A percentile compares a stretch with the other conserved stretches of the same genome.
These are phyloP conservation scores for Leiothrix lutea DNA, from an alignment of 2,113 vertebrate species.

Conservation along the genomic window DNA sequence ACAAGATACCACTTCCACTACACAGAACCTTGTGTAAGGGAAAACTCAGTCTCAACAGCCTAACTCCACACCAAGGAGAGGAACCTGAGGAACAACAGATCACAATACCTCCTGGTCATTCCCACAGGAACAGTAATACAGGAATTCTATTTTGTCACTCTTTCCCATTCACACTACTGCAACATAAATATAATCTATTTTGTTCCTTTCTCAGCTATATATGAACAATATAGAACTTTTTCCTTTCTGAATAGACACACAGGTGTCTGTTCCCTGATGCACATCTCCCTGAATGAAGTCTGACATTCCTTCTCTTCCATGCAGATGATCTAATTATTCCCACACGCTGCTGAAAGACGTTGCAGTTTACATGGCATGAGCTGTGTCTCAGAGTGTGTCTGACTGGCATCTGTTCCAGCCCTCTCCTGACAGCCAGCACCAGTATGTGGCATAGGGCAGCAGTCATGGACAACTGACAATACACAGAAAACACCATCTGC, in stretches of 20 bases:
- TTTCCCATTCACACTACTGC: neutral
- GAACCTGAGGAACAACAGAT: neutral
- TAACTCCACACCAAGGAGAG: neutral
- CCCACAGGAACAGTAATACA: neutral
- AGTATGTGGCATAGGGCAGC: neutral
- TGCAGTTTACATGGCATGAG: neutral
- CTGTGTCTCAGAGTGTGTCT: neutral
- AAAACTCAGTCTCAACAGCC: neutral
- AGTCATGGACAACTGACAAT: neutral
- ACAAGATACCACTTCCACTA: neutral
- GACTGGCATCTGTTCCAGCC: neutral
- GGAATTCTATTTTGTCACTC: neutral
- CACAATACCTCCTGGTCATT: neutral
- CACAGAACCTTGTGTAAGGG: neutral
- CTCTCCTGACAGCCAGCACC: neutral
- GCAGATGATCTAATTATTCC: slow-evolving; percentile 32
- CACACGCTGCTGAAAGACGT: neutral
- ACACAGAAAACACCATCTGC: neutral
- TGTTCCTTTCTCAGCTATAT: neutral
- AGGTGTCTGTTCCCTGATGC: neutral
- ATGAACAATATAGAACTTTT: neutral
- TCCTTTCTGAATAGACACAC: neutral
- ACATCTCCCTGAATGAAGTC: slow-evolving; percentile 4
- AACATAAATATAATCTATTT: neutral
- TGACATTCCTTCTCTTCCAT: neutral